These are phyloP conservation scores for Meandrina meandrites DNA, from an alignment of 92 coral and sea anemone species.

Conservation along the genomic window DNA sequence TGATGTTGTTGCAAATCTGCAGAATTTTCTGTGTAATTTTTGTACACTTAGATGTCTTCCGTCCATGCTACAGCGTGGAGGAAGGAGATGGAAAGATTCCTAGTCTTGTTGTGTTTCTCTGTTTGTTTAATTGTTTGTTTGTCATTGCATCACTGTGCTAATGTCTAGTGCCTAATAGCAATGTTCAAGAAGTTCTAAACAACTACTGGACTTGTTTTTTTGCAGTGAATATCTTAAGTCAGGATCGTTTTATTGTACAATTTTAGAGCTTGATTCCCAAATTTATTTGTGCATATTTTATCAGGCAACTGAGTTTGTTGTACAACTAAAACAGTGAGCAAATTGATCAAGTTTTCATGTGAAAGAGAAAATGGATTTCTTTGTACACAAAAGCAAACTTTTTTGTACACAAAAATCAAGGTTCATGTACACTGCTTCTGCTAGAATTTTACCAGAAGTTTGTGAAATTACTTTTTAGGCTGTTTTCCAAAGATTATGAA, in stretches of 20 bases:
- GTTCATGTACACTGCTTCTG: neutral
- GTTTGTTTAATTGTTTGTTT: neutral
- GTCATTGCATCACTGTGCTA: neutral
- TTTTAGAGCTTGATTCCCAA: neutral
- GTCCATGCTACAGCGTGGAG: constrained; percentile 53
- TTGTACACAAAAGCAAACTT: neutral
- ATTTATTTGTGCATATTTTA: neutral
- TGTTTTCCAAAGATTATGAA: neutral
- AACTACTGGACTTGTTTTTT: neutral
- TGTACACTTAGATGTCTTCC: constrained; percentile 52
- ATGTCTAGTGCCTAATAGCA: neutral
- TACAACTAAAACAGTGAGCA: neutral
- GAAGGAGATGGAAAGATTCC: constrained; percentile 48
- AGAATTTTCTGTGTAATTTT: constrained; percentile 48
- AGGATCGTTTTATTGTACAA: neutral
- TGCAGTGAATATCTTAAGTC: neutral
- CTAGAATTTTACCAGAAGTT: neutral
- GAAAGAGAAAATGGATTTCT: neutral
- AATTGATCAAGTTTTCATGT: neutral
- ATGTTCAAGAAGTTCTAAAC: no score
- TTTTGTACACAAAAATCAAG: no score
- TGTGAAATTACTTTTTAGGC: neutral
- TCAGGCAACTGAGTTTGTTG: neutral
- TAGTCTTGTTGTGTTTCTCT: constrained; percentile 16
- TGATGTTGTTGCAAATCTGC: constrained; percentile 58